Base-by-base conservation (phyloP, 1,140 invertebrate species). In the Meloidogyne chitwoodi region DNA sequence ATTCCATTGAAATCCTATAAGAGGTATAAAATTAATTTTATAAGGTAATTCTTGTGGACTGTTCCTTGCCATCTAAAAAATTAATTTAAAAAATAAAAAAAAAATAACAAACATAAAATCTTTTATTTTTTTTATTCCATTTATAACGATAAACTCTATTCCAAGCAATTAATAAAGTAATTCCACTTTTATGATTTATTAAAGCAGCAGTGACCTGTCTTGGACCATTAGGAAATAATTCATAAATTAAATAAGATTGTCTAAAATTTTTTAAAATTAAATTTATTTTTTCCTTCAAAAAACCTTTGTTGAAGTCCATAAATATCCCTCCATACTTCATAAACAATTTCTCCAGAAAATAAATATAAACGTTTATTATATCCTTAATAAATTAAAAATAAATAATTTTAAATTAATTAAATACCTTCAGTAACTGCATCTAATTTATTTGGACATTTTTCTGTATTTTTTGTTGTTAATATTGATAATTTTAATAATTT, bases 351-450 rank as follows among this genome's bases (percentile, higher is more conserved):
- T 22, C 68, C 75, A n/a, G 80, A 41, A 61, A 81, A 81, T 31
- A 82, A 34, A 65, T 81, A 81, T 24, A 69, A 76, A n/a, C 71
- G 79, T n/a, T 74, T 80, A 66, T 81, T 81, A 38, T 71, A 74
- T n/a, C 68, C 77, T 79, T 41, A 26, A 66, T 14, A 71, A 11
- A n/a, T 48, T 72, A 27, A 48, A 74, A 22, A 27, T 26, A 62
- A 8, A 10, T 65, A 14, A n/a, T 14, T 44, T 38, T 26, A n/a
- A n/a, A n/a, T n/a, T n/a, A n/a, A n/a, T n/a, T n/a, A n/a, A n/a
- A n/a, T 41, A 78, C 78, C 79, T 74, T 81, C 75, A 56, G 80
- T 81, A 22, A 81, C 70, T 16, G 80, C 80, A 75, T 81, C 80
- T 22, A 81, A 74, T 34, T 73, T 44, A 24, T 24, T 69, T 22